These are phyloP conservation scores for Gambusia holbrooki DNA, from an alignment of 2,113 vertebrate genomes.

Conservation along the genomic window DNA sequence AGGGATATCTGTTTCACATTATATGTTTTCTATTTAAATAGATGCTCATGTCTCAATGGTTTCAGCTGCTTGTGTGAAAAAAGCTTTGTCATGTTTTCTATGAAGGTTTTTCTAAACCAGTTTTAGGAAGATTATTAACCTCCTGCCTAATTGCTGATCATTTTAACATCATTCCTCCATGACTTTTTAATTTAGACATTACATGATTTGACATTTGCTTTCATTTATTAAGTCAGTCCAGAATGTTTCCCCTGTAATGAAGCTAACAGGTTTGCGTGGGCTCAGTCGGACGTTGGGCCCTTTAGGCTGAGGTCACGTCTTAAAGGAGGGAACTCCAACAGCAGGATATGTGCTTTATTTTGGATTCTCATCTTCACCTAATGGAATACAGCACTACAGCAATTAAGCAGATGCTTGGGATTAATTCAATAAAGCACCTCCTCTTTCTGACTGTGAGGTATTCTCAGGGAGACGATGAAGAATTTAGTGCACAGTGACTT, in stretches of 20 bases:
- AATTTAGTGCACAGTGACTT: constrained; percentile 18
- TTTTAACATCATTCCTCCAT: background rate
- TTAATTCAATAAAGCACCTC: constrained; percentile 62
- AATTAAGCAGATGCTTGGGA: constrained; percentile 67
- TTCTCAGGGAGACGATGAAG: constrained; percentile 26
- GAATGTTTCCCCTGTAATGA: background rate
- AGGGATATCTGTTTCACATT: too few relatives aligned
- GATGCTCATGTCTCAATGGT: background rate
- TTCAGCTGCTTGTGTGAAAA: background rate
- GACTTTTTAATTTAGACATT: background rate
- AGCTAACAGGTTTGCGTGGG: background rate
- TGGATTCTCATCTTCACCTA: constrained; percentile 48
- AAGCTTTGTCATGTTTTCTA: background rate
- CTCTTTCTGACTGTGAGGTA: constrained; percentile 27
- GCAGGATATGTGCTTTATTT: constrained; percentile 53
- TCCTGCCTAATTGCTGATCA: too few relatives aligned
- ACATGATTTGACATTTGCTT: background rate
- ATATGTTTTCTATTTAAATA: background rate
- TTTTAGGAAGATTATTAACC: background rate
- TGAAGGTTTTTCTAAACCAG: background rate
- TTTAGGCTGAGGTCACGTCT: constrained; percentile 38
- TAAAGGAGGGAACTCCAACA: constrained; percentile 47
- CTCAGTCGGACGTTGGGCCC: background rate
- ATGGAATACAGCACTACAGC: constrained; percentile 58
- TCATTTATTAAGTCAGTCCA: constrained; percentile 2